These are phyloP conservation scores for Chromobotia macracanthus DNA, from an alignment of 2,797 vertebrate species.

Conservation along the genomic window DNA sequence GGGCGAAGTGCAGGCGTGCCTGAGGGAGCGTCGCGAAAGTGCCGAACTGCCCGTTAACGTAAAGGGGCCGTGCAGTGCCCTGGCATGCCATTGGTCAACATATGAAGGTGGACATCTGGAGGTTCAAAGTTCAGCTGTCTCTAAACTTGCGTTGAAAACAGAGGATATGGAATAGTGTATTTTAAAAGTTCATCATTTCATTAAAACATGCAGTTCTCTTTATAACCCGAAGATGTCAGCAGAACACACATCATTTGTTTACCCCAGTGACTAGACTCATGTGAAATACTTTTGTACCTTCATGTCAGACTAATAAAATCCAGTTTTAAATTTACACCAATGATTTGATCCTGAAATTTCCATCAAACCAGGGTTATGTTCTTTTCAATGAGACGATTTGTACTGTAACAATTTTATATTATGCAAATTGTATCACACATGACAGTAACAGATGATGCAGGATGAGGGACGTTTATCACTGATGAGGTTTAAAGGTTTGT, in stretches of 20 bases:
- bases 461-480: no score
- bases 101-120: not conserved
- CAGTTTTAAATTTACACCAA: not conserved
- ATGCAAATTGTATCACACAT: no score
- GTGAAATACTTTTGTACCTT: not conserved
- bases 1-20: slow-evolving; percentile 50
- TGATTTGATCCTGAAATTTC: not conserved
- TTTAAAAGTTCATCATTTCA: not conserved
- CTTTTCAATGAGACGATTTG: not conserved
- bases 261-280: not conserved
- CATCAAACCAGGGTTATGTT: not conserved
- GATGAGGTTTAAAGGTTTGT: no score
- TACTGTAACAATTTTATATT: no score
- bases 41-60: not conserved
- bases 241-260: slow-evolving; percentile 29
- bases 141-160: not conserved
- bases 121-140: slow-evolving; percentile 57
- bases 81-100: slow-evolving; percentile 24
- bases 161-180: not conserved
- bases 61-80: slow-evolving; percentile 3
- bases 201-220: slow-evolving; percentile 11
- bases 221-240: slow-evolving; percentile 66
- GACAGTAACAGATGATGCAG: no score
- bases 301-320: not conserved
- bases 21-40: slow-evolving; percentile 70